Evolutionary conservation across 2,888 invertebrate species (phyloP).

Genomic region (Choreutis nemorana): DNA sequence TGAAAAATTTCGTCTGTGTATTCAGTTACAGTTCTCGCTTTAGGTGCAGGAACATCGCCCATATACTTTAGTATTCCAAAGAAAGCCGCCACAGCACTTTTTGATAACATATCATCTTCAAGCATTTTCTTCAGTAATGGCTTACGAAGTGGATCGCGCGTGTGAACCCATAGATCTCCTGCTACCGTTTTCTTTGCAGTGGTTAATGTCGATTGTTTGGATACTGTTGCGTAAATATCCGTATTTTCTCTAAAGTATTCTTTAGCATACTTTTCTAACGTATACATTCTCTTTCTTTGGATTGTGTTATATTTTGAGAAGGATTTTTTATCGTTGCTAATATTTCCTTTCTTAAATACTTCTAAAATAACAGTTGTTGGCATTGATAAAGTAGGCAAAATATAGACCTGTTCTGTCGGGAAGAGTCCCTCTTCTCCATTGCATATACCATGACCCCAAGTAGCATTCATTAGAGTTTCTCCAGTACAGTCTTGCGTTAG

Average conservation of each 20-base stretch:
- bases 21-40: constrained; percentile 78
- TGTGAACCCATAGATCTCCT: constrained; percentile 84
- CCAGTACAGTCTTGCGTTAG: constrained; percentile 80
- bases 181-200: constrained; percentile 70
- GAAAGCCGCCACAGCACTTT: constrained; percentile 78
- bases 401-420: constrained; percentile 85
- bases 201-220: constrained; percentile 70
- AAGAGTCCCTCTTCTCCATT: constrained; percentile 82
- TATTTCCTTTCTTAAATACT: constrained; percentile 68
- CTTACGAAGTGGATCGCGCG: constrained; percentile 81
- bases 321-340: constrained; percentile 44
- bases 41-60: constrained; percentile 90
- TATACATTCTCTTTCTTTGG: constrained; percentile 78
- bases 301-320: constrained; percentile 61
- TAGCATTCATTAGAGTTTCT: constrained; percentile 74
- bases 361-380: constrained; percentile 75
- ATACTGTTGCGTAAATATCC: constrained; percentile 58
- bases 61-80: constrained; percentile 79
- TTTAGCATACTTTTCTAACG: constrained; percentile 82
- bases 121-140: constrained; percentile 81
- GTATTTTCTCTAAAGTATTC: constrained; percentile 77
- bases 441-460: constrained; percentile 77
- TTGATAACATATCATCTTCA: constrained; percentile 73
- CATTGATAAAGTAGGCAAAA: constrained; percentile 81
- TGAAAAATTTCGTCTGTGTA: constrained; percentile 90